These are phyloP conservation scores for Hirtodrosophila trivittata DNA, from an alignment of 2,888 invertebrate genomes.

Conservation along the genomic window DNA sequence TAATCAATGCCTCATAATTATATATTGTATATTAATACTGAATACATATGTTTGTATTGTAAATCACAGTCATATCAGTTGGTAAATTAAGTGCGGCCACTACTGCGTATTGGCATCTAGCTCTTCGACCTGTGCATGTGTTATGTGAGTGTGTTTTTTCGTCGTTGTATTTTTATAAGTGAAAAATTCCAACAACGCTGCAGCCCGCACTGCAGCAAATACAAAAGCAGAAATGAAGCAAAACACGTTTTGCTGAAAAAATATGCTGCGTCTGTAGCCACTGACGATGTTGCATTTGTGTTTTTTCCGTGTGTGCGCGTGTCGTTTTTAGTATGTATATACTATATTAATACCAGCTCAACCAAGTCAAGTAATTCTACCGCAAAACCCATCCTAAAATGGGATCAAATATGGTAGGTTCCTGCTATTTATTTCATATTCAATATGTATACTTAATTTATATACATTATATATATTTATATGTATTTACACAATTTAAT, in stretches of 20 bases:
- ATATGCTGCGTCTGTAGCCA: conserved; percentile 68
- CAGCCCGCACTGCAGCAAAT: conserved; percentile 52
- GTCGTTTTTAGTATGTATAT: conserved; percentile 36
- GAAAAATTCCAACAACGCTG: conserved; percentile 79
- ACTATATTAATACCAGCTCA: conserved; percentile 42
- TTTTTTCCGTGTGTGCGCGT: conserved; percentile 59
- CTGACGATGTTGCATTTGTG: conserved; percentile 57
- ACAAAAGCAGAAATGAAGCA: conserved; percentile 74
- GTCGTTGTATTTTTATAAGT: conserved; percentile 75
- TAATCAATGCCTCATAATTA: too few species aligned
- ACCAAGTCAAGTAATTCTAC: conserved; percentile 39
- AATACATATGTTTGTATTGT: conserved; percentile 3
- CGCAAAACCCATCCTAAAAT: conserved; percentile 54
- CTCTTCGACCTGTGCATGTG: conserved; percentile 16
- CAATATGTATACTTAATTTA: neutral
- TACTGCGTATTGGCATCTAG: conserved; percentile 39
- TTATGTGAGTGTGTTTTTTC: conserved; percentile 20
- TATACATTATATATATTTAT: too few species aligned
- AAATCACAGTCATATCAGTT: conserved; percentile 36
- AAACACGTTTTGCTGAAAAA: conserved; percentile 75
- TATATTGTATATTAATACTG: conserved; percentile 7
- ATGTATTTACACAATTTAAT: too few species aligned
- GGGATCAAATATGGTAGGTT: conserved; percentile 64
- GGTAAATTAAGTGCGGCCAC: conserved; percentile 32
- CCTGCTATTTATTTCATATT: conserved; percentile 2